Evolutionary conservation across 1,140 invertebrate genomes (phyloP), one percentile per base, ranked within the genome.

Genomic region (Bombus superbus): DNA sequence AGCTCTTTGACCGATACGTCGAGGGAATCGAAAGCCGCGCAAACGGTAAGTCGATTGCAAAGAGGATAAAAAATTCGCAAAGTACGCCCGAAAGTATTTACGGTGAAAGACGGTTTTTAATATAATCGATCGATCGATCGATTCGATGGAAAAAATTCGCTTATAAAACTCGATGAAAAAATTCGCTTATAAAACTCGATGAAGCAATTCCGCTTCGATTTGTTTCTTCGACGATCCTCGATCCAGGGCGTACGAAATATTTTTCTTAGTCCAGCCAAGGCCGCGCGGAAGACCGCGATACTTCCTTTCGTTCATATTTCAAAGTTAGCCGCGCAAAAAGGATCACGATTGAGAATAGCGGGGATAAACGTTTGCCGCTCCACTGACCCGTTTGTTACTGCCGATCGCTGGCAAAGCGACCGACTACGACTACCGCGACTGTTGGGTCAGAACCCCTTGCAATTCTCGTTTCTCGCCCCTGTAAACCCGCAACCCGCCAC

Each of bases 351-450:
- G 62, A 76, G 47, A 88, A 79, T 86, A 64, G 83, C 64, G 47
- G 57, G 88, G 74, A 82, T 89, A 88, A 89, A 89, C 86, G 86
- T 86, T 78, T 78, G 83, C 78, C 78, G 86, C 59, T 88, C 78
- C 82, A 78, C 82, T 85, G 86, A 89, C 73, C 88, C 86, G 82
- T 82, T 89, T 79, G 87, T 89, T 79, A 89, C 57, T 74, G 83
- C 68, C 87, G 87, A 89, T 86, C 86, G 83, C 81, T 86, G 68
- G 73, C 75, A 80, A 88, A 89, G 86, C 79, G 79, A 79, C 59
- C 59, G 11, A 62, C 59, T 62, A n/a, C 25, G 47, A 22, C 47
- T 22, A 53, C 5, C 47, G 62, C 74, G 77, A 88, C 57, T 57
- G 73, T 88, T 57, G 38, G 78, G 81, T 85, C 72, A 75, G 53